Base-by-base conservation (phyloP, 1,140 invertebrate genomes). In the Drosophila bipectinata region DNA sequence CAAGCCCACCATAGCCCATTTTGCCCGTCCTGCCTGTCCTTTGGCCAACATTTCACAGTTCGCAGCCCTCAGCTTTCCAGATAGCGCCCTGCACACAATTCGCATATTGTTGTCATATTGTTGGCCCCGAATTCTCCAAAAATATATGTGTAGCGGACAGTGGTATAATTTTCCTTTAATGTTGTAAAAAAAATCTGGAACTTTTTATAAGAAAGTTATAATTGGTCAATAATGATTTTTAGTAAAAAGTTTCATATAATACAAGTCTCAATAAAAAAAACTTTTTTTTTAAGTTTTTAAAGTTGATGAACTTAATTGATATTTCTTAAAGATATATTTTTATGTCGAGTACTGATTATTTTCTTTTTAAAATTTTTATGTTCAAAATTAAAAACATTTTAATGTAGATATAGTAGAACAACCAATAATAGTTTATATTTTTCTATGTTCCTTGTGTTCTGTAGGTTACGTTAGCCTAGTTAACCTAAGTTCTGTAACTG, bases 91-190 rank as follows among this genome's bases (percentile, higher is more conserved):
- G 39, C 51, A 48, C 39, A 60, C 53, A 59, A 52, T 37, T 68
- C 51, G 39, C 68, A 68, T 77, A 79, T 79, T 79, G 69, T 72
- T 76, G 77, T 72, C 80, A 76, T 77, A 84, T 83, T 84, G 34
- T n/a, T 37, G 34, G 34, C 34, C 34, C 34, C 34, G 34, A 37
- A 37, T 12, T 37, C 34, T 10, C 34, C 34, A 18, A 12, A 37
- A 37, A 37, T 37, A 3, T 12, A 3, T 12, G 34, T 37, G 34
- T 37, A 10, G 10, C 34, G 34, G 12, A 37, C 34, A 12, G 12
- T 37, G 34, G 34, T 37, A n/a, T n/a, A 10, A n/a, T 37, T 12
- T 37, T n/a, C 3, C 9, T 6, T 28, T 6, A 28, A 28, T 28
- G 26, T 7, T 5, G 26, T 5, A 6, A 28, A 28, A 28, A 4